A percentile compares a stretch with the other conserved stretches of the same genome.
Conservation (phyloP, 2,113 vertebrate species). For the Centropristis striata region DNA sequence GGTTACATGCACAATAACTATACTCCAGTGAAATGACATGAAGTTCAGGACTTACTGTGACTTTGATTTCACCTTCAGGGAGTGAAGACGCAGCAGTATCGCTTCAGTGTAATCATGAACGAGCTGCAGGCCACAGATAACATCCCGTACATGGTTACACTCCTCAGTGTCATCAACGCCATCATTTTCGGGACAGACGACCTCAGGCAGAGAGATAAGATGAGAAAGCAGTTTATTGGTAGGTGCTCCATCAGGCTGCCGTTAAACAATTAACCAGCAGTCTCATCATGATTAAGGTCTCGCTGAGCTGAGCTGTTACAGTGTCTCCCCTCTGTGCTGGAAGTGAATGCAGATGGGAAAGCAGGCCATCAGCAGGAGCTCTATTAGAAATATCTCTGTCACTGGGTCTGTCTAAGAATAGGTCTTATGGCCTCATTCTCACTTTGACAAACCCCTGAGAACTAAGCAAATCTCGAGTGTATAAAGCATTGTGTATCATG, state of each 20-base stretch:
- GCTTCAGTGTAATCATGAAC: constrained; percentile 95
- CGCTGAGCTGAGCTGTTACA: neutral
- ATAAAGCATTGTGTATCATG: constrained; percentile 20
- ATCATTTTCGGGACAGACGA: constrained; percentile 94
- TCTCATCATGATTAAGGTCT: constrained; percentile 30
- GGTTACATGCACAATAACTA: neutral
- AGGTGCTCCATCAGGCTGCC: constrained; percentile 34
- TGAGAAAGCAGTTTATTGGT: constrained; percentile 97
- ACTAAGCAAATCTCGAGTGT: constrained; percentile 18
- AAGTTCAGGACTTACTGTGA: neutral
- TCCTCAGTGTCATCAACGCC: constrained; percentile 95
- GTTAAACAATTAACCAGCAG: neutral
- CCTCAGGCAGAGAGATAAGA: constrained; percentile 89
- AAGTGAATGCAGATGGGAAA: constrained; percentile 42
- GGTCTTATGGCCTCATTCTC: constrained; percentile 66
- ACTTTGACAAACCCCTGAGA: constrained; percentile 49
- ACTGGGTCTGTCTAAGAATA: constrained; percentile 75
- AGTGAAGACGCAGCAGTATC: constrained; percentile 94
- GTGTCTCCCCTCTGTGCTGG: constrained; percentile 3
- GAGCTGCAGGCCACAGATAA: constrained; percentile 94
- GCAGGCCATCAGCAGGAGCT: constrained; percentile 52
- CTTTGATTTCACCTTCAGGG: constrained; percentile 80
- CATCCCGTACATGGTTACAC: constrained; percentile 92
- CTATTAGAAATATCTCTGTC: constrained; percentile 61
- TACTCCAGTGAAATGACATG: neutral